Evolutionary conservation across 2,888 invertebrate genomes (phyloP), one percentile per base, ranked within the genome.

Genomic region (Cephus sareptanus): DNA sequence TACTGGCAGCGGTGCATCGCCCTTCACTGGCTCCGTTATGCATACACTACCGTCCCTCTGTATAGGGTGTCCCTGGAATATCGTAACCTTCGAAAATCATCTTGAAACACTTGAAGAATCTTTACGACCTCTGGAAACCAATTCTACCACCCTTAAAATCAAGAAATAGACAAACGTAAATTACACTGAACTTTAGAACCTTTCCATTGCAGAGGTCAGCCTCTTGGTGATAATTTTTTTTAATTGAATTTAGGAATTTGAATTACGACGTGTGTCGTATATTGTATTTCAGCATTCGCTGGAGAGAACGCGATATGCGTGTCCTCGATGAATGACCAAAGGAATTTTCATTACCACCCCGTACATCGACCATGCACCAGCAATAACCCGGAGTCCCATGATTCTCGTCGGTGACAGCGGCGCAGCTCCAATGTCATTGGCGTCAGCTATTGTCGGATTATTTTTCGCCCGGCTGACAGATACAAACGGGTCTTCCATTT

Each of bases 1-100:
- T 83, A 84, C 83, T 77, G 83, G 84, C 85, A 84, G 83, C 86
- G 84, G 89, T 90, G 89, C 89, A 90, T 90, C 89, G 89, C 88
- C 89, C 87, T 88, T 86, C 86, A 80, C 84, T 83, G 82, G 80
- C 83, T 80, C 82, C 81, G 80, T 83, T 80, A 83, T 85, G 86
- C 85, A 85, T 85, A 82, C 79, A 77, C 81, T 84, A 85, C 81
- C 73, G 82, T 81, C 81, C 15, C 15, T 85, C 15, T 85, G 84
- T 81, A 84, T 34, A n/a, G 73, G 40, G 33, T 40, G 71, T 56
- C 23, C 23, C 23, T 56, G 23, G 9, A 56, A 56, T 9, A 56
- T 9, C 56, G 23, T 9, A 56, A 56, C 56, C 56, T 23, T 56
- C 56, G 9, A 9, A 23, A 56, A 1, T 9, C 9, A 23, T 23